A percentile compares a stretch with the other conserved stretches of the same genome.
These are phyloP conservation scores for Corythornis cristatus DNA, from an alignment of 2,113 vertebrate species.

Conservation along the genomic window DNA sequence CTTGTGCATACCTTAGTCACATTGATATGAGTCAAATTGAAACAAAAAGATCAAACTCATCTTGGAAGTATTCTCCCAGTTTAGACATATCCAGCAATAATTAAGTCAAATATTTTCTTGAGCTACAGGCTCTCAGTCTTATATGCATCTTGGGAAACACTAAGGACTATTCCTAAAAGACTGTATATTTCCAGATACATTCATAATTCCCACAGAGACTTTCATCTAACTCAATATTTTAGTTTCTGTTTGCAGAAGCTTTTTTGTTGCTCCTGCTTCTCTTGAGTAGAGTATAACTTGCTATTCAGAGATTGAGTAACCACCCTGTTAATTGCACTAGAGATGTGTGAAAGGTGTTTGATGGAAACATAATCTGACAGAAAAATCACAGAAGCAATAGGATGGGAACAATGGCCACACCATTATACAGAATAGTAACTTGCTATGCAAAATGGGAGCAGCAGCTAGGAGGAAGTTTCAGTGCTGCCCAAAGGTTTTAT, in stretches of 20 bases:
- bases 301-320: background rate
- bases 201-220: background rate
- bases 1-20: background rate
- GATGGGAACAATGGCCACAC: background rate
- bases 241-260: background rate
- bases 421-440: background rate
- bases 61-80: background rate
- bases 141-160: background rate
- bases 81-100: background rate
- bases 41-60: background rate
- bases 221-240: background rate
- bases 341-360: background rate
- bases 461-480: constrained; percentile 10
- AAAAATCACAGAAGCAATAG: constrained; percentile 9
- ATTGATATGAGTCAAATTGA: background rate
- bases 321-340: background rate
- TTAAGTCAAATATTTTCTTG: background rate
- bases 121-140: background rate
- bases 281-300: background rate
- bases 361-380: constrained; percentile 13
- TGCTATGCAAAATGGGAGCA: background rate
- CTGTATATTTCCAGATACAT: background rate
- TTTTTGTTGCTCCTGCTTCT: background rate
- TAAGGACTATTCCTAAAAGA: background rate
- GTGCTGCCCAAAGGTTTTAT: constrained; percentile 12